A percentile compares a stretch with the other conserved stretches of the same genome.
phyloP scores from a whole-genome alignment of 2,113 vertebrate species.

The Megatriorchis doriae region DNA sequence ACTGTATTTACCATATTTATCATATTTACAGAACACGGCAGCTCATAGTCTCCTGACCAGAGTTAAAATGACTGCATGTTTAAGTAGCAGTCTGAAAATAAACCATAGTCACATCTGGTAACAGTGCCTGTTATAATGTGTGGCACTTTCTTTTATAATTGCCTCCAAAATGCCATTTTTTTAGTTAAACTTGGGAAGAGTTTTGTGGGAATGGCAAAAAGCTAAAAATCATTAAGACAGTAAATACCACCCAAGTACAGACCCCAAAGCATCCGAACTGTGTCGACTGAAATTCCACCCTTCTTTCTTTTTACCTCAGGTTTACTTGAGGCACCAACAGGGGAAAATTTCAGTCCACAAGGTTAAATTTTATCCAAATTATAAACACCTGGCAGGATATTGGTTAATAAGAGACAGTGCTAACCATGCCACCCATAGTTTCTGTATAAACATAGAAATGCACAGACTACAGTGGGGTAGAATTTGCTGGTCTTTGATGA shows the following conservation, averaged over 20 bases:
- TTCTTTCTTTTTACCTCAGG: background rate
- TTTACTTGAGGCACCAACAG: background rate
- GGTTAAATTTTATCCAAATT: conserved; percentile 37
- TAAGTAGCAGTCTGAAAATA: background rate
- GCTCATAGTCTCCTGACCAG: background rate
- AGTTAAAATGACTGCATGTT: background rate
- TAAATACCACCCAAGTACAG: background rate
- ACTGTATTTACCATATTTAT: background rate
- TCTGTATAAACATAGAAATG: background rate
- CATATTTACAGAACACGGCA: background rate
- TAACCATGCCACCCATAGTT: background rate
- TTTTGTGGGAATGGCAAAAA: background rate
- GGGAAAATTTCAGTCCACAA: background rate
- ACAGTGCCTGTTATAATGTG: background rate
- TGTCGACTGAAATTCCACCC: background rate
- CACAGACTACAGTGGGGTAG: background rate
- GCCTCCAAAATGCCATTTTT: background rate
- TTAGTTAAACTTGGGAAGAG: background rate
- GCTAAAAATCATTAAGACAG: background rate
- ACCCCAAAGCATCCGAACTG: background rate
- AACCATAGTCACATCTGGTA: background rate
- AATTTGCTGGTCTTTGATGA: background rate
- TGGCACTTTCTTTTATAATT: background rate
- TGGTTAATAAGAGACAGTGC: conserved; percentile 12
- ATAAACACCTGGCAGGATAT: conserved; percentile 9